These are phyloP conservation scores for Zaprionus camerounensis DNA, from an alignment of 1,140 invertebrate genomes.

Conservation along the genomic window DNA sequence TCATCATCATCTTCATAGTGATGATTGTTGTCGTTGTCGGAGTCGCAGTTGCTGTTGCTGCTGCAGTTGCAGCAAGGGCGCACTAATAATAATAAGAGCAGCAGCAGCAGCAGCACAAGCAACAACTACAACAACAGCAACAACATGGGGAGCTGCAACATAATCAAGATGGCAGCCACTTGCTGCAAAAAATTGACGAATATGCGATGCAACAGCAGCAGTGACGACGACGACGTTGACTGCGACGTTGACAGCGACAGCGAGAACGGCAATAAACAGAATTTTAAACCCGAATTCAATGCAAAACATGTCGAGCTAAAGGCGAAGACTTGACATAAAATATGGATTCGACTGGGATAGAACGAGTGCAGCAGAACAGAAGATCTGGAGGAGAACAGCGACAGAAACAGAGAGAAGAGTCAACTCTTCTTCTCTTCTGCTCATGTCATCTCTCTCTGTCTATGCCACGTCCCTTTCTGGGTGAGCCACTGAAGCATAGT, in stretches of 20 bases:
- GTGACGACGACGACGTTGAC: constrained; percentile 44
- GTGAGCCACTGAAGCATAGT: constrained; percentile 74
- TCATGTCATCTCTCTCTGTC: constrained; percentile 2
- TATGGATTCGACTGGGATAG: constrained; percentile 62
- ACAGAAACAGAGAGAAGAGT: background rate
- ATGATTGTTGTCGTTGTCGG: constrained; percentile 19
- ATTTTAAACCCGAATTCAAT: constrained; percentile 80
- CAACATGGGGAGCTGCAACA: constrained; percentile 73
- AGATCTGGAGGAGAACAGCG: constrained; percentile 4
- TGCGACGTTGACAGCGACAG: constrained; percentile 29
- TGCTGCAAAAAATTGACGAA: constrained; percentile 77
- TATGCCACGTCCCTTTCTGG: constrained; percentile 31
- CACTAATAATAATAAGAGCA: constrained; percentile 60
- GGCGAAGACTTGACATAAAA: constrained; percentile 70
- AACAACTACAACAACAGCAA: constrained; percentile 55
- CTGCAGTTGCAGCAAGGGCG: constrained; percentile 51
- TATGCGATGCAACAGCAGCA: constrained; percentile 72
- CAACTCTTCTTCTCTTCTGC: background rate
- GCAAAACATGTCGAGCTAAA: constrained; percentile 73
- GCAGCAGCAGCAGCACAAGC: constrained; percentile 40
- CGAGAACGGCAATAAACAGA: constrained; percentile 58
- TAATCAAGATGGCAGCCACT: constrained; percentile 82
- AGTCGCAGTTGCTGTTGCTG: constrained; percentile 39
- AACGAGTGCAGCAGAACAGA: constrained; percentile 42
- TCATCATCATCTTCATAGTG: constrained; percentile 31